A percentile compares a stretch with the other conserved stretches of the same genome.
These are phyloP conservation scores for Varanus komodoensis DNA, from an alignment of 2,113 vertebrate genomes.

Conservation along the genomic window DNA sequence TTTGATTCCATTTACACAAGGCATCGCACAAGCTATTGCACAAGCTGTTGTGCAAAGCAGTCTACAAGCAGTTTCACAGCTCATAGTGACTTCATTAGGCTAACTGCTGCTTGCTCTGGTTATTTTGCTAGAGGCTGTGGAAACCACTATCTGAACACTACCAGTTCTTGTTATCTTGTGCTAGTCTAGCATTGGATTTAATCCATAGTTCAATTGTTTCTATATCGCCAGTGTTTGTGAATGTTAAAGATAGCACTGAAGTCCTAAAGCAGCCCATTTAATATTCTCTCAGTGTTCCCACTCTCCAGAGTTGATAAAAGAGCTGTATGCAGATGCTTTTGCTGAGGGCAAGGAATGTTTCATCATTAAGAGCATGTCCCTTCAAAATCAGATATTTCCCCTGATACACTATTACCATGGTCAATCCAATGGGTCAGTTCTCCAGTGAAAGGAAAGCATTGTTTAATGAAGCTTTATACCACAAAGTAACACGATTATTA, in stretches of 20 bases:
- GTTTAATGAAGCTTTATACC: conserved; percentile 37
- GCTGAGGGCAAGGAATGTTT: conserved; percentile 60
- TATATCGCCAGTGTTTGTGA: conserved; percentile 36
- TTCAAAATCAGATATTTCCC: conserved; percentile 43
- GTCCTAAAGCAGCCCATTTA: conserved; percentile 59
- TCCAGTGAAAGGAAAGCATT: conserved; percentile 29
- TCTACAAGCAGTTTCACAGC: too few species aligned
- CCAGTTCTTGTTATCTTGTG: too few species aligned
- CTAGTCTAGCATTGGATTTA: too few species aligned
- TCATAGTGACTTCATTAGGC: too few species aligned
- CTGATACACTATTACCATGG: conserved; percentile 38
- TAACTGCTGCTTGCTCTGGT: too few species aligned
- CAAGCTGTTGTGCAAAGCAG: too few species aligned
- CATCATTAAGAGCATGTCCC: conserved; percentile 51
- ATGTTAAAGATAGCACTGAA: conserved; percentile 45
- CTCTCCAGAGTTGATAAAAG: conserved; percentile 42
- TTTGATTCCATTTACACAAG: too few species aligned
- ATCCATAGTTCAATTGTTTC: conserved; percentile 37
- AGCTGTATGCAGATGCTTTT: conserved; percentile 58
- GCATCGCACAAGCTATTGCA: too few species aligned
- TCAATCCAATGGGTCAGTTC: conserved; percentile 35
- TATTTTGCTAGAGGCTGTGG: too few species aligned
- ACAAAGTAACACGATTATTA: conserved; percentile 49
- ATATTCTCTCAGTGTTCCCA: conserved; percentile 40
- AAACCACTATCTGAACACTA: too few species aligned